A percentile compares a stretch with the other conserved stretches of the same genome.
Evolutionary conservation across 1,140 invertebrate species (phyloP).

Genomic region (Triops cancriformis): DNA sequence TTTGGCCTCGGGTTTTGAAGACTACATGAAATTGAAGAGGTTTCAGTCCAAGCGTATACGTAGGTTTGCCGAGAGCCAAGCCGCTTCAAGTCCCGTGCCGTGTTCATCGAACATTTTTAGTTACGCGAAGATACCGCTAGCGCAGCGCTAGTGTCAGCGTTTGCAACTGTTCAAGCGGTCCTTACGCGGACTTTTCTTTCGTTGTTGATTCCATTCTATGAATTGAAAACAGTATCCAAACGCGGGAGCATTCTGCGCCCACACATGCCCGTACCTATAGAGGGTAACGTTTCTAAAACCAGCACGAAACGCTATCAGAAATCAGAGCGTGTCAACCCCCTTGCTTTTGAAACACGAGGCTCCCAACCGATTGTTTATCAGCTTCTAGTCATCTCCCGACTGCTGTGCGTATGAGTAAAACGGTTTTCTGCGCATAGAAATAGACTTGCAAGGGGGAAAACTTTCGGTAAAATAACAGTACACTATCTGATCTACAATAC

Average conservation of each 20-base stretch:
- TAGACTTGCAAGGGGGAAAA: neutral
- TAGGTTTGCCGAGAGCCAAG: too few species aligned
- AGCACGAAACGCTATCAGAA: neutral
- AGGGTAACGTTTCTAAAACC: neutral
- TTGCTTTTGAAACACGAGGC: slow-evolving; percentile 2
- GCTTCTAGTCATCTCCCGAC: neutral
- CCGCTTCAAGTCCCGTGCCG: too few species aligned
- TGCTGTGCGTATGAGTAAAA: neutral
- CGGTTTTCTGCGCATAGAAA: neutral
- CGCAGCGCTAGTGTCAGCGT: too few species aligned
- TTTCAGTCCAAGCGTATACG: too few species aligned
- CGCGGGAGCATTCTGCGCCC: neutral
- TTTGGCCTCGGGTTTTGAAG: too few species aligned
- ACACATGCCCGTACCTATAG: neutral
- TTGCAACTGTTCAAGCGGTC: neutral
- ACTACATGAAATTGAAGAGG: too few species aligned
- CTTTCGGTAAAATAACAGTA: too few species aligned
- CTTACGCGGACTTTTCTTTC: neutral
- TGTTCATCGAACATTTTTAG: too few species aligned
- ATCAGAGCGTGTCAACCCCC: slow-evolving; percentile 11
- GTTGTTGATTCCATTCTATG: neutral
- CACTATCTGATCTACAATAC: too few species aligned
- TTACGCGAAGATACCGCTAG: too few species aligned
- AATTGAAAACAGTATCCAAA: neutral
- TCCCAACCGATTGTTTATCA: neutral